Conservation (phyloP, 1,140 invertebrate species). For the Kradibia gibbosae region DNA sequence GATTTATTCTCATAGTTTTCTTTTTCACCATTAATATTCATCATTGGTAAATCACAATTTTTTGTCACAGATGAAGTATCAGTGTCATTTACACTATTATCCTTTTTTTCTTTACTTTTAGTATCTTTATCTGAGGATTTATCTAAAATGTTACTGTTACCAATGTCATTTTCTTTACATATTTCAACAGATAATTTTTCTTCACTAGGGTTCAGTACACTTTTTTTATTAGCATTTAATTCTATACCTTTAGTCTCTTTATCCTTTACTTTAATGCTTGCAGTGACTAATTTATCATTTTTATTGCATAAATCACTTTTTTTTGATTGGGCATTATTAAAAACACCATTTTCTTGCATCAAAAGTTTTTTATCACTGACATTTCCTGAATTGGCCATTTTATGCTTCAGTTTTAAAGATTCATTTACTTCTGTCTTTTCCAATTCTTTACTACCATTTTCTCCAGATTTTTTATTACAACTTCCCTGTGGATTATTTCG, state of each 20-base stretch:
- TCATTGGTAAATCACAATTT: slow-evolving; percentile 31
- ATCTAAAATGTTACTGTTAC: neutral
- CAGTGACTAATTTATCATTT: slow-evolving; percentile 3
- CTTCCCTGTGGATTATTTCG: slow-evolving; percentile 13
- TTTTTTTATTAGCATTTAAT: neutral
- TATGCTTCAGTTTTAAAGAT: slow-evolving; percentile 40
- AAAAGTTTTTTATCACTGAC: slow-evolving; percentile 22
- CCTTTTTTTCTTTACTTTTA: neutral
- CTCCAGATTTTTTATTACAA: slow-evolving; percentile 19
- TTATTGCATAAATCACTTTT: slow-evolving; percentile 4
- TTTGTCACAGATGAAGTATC: slow-evolving; percentile 11
- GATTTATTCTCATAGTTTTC: slow-evolving; percentile 14
- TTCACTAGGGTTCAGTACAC: neutral
- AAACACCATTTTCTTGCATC: slow-evolving; percentile 35
- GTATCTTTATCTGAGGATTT: neutral
- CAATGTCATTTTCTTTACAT: neutral
- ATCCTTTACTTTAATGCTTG: slow-evolving; percentile 1
- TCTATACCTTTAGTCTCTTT: neutral
- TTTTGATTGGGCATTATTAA: neutral
- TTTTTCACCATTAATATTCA: slow-evolving; percentile 11
- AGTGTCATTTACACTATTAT: neutral
- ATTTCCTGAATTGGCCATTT: slow-evolving; percentile 7
- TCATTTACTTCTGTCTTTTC: slow-evolving; percentile 34
- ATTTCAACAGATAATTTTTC: neutral
- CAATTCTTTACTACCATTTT: slow-evolving; percentile 15